These are phyloP conservation scores for Cheilosia vulpina DNA, from an alignment of 2,888 invertebrate genomes.

Conservation along the genomic window DNA sequence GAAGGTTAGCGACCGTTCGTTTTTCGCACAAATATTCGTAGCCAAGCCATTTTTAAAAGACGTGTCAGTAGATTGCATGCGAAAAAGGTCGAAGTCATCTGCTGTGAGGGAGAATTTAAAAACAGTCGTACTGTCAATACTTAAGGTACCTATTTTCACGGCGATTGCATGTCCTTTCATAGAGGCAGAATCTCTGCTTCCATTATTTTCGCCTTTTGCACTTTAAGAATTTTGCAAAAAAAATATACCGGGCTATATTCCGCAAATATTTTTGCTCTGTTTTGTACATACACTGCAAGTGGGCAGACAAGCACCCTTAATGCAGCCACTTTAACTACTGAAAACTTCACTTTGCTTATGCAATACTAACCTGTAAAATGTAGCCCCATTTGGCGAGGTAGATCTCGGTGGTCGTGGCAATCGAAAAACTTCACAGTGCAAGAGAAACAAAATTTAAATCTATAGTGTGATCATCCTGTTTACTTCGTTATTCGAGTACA, in stretches of 20 bases:
- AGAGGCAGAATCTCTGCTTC: not conserved
- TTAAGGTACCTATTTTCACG: too few relatives aligned
- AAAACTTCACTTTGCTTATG: constrained; percentile 1
- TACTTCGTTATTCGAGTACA: constrained; percentile 42
- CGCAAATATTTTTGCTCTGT: constrained; percentile 17
- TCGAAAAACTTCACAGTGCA: constrained; percentile 17
- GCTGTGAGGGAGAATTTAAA: too few relatives aligned
- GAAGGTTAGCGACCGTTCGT: too few relatives aligned
- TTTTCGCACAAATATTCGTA: too few relatives aligned
- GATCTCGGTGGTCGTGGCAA: constrained; percentile 13
- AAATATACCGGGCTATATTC: not conserved
- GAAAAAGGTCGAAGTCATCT: too few relatives aligned
- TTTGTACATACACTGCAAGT: constrained; percentile 2
- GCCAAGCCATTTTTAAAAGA: too few relatives aligned
- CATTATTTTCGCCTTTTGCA: not conserved
- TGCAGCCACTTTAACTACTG: constrained; percentile 7
- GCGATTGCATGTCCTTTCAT: too few relatives aligned
- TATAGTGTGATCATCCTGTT: constrained; percentile 25
- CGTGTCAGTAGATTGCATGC: too few relatives aligned
- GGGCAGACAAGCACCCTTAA: constrained; percentile 6
- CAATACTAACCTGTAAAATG: not conserved
- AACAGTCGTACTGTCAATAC: too few relatives aligned
- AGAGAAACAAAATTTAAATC: not conserved
- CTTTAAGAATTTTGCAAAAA: not conserved
- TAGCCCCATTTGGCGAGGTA: not conserved